Evolutionary conservation across 2,113 vertebrate genomes (phyloP).

Genomic region (Phaethornis superciliosus): DNA sequence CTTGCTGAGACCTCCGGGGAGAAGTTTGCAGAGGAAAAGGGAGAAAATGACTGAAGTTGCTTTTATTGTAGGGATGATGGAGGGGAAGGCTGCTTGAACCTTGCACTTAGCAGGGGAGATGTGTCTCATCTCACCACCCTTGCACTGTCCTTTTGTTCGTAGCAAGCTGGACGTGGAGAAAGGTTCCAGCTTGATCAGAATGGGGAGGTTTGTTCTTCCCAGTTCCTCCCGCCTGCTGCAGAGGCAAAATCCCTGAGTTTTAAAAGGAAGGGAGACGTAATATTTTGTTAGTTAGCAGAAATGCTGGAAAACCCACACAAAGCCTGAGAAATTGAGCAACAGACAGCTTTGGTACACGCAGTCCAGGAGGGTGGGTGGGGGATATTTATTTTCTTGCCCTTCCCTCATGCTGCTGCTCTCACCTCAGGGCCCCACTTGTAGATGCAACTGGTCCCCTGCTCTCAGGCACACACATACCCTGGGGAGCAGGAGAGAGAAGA

Average conservation of each 20-base stretch:
- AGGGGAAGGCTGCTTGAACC: neutral
- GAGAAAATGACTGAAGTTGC: neutral
- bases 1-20: neutral
- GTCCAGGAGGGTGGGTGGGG: neutral
- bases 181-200: neutral
- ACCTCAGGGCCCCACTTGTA: rapidly evolving
- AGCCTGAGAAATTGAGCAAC: constrained; percentile 21
- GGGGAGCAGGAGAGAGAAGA: neutral
- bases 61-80: neutral
- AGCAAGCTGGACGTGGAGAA: neutral
- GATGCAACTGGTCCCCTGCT: neutral
- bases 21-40: neutral
- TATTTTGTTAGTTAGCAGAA: neutral
- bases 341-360: neutral
- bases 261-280: neutral
- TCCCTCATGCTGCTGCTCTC: neutral
- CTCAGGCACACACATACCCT: rapidly evolving
- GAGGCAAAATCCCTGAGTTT: neutral
- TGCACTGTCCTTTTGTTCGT: neutral
- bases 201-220: neutral
- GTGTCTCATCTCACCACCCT: neutral
- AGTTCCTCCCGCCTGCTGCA: neutral
- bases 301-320: constrained; percentile 47
- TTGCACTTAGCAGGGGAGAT: rapidly evolving
- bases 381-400: neutral